Base-by-base conservation (phyloP, 2,113 vertebrate species). In the Beaufortia kweichowensis region DNA sequence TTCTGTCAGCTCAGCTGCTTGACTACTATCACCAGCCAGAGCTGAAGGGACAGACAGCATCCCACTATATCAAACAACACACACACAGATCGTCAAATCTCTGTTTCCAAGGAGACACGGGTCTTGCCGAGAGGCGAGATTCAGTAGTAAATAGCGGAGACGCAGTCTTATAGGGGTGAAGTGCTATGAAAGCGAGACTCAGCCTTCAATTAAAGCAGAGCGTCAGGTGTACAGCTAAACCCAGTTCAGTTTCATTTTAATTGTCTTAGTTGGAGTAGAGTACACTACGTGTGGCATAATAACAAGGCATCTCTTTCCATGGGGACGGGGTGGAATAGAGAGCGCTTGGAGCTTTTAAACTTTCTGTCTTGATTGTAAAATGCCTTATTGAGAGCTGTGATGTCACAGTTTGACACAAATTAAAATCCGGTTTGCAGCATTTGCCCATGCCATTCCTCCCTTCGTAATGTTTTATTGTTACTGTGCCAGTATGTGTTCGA, bases 21-120 rank as follows among this genome's bases (percentile, higher is more conserved):
- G 55, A 71, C 43, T 61, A 59, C 17, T 77, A 41, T 62, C 57
- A 39, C 65, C 23, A 62, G 29, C 29, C 57, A 26, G 56, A 33
- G 17, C 57, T 69, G 56, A 60, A 35, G 29, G 56, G 46, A 70
- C 69, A 71, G 29, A 23, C 53, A 10, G 35, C 28, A 74, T 61
- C 56, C 55, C 9, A 26, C 39, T 66, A 41, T 26, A 62, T 23
- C 28, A 46, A 43, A 26, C 21, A 29, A 28, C 64, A n/a, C 60
- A 11, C 46, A 31, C 75, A 64, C 24, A 61, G 68, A 79, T 76
- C 77, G 78, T 56, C 71, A 78, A 79, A 77, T 71, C 83, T 77
- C 79, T 76, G 85, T 86, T 84, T 80, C 85, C 81, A 82, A 83
- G 83, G 85, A 81, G 81, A 85, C 82, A 57, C 29, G 24, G 75